phyloP scores from a whole-genome alignment of 1,140 invertebrate species.

The Laupala kohalensis region DNA sequence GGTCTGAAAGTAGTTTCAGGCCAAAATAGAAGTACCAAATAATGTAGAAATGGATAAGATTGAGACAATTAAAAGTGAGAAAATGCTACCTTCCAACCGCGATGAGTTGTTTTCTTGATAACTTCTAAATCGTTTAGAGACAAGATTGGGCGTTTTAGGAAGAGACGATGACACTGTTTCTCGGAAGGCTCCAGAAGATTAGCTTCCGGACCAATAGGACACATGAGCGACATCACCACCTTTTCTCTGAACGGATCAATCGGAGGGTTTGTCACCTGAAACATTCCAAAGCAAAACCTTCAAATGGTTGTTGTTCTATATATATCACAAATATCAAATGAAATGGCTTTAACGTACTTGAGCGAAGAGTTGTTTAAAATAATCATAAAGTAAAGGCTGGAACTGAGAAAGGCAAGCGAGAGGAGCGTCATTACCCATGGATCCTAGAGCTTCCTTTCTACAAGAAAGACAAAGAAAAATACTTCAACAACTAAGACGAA shows the following conservation, averaged over 20 bases:
- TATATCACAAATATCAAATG: neutral
- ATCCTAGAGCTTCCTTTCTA: conserved; percentile 95
- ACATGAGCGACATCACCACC: conserved; percentile 94
- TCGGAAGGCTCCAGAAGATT: conserved; percentile 87
- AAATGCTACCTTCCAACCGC: conserved; percentile 63
- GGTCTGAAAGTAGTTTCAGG: conserved; percentile 32
- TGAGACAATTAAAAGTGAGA: neutral
- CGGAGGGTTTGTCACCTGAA: conserved; percentile 92
- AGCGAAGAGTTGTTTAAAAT: conserved; percentile 99
- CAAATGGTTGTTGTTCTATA: neutral
- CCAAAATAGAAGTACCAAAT: neutral
- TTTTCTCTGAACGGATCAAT: conserved; percentile 99
- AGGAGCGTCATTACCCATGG: conserved; percentile 98
- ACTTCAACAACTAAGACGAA: neutral
- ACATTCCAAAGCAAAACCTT: conserved; percentile 12
- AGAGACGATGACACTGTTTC: conserved; percentile 82
- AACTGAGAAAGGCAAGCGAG: conserved; percentile 90
- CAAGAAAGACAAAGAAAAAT: conserved; percentile 3
- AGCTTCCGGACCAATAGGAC: conserved; percentile 80
- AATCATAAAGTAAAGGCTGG: conserved; percentile 89
- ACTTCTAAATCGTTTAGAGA: conserved; percentile 83
- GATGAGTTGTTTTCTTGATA: conserved; percentile 68
- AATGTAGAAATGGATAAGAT: neutral
- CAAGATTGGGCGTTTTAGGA: conserved; percentile 87
- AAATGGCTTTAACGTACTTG: conserved; percentile 47